These are phyloP conservation scores for Erythrolamprus reginae DNA, from an alignment of 2,113 vertebrate genomes.

Conservation along the genomic window DNA sequence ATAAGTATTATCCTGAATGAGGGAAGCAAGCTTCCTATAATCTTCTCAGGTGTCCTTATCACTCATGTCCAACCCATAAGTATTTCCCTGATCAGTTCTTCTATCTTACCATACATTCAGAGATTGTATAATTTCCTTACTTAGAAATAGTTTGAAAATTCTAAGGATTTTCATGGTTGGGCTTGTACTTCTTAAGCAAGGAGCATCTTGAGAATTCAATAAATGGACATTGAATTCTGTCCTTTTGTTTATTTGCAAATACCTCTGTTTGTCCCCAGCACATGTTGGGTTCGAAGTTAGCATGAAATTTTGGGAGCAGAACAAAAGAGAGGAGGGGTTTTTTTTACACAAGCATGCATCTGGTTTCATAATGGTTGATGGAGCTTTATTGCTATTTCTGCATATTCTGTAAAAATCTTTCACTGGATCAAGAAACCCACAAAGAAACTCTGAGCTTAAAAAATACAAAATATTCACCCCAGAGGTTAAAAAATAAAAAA, in stretches of 20 bases:
- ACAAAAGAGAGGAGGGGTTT: background rate
- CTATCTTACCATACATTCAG: constrained; percentile 26
- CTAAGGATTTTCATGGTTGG: background rate
- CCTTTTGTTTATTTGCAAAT: background rate
- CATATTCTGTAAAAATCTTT: background rate
- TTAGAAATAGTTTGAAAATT: background rate
- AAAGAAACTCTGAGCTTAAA: background rate
- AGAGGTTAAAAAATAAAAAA: background rate
- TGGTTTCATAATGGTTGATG: background rate
- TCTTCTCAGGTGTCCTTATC: too few relatives aligned
- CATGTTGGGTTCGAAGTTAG: background rate
- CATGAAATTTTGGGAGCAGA: background rate
- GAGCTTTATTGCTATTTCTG: background rate
- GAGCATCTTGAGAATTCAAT: background rate
- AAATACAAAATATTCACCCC: background rate
- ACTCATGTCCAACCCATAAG: constrained; percentile 1
- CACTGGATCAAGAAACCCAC: background rate
- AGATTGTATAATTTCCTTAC: background rate
- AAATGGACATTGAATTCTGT: background rate
- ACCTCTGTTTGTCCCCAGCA: background rate
- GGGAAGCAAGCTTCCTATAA: too few relatives aligned
- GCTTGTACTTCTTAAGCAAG: background rate
- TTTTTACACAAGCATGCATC: background rate
- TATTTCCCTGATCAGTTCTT: constrained; percentile 50
- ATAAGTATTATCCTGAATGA: too few relatives aligned